phyloP scores from a whole-genome alignment of 2,113 vertebrate species.

The Lepidothrix coronata region DNA sequence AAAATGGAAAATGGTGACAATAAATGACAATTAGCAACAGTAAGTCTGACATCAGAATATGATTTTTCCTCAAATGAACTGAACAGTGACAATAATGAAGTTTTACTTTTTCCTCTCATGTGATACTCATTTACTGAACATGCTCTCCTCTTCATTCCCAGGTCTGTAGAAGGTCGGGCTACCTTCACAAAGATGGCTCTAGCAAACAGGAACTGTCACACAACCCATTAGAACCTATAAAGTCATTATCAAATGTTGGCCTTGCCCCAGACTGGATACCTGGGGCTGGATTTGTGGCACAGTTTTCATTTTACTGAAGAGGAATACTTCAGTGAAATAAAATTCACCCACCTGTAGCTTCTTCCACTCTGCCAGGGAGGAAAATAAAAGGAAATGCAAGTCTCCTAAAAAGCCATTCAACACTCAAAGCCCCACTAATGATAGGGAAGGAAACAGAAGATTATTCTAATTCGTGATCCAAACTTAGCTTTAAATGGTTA shows the following conservation, averaged over 20 bases:
- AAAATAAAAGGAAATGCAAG: constrained; percentile 33
- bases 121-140: neutral
- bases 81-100: neutral
- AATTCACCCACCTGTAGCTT: neutral
- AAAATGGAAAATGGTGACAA: neutral
- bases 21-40: neutral
- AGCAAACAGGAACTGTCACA: neutral
- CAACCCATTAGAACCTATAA: neutral
- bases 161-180: neutral
- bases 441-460: neutral
- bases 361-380: neutral
- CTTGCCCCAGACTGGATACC: neutral
- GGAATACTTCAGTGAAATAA: neutral
- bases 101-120: neutral
- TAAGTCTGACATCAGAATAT: neutral
- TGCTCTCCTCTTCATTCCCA: neutral
- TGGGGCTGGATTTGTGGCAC: neutral
- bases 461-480: neutral
- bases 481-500: neutral
- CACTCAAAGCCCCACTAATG: neutral
- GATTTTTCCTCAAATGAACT: neutral
- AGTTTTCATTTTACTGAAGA: neutral
- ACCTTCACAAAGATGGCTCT: neutral
- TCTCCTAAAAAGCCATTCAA: neutral
- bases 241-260: neutral